Conservation (phyloP, 2,888 invertebrate species). For the Catocala sponsa region DNA sequence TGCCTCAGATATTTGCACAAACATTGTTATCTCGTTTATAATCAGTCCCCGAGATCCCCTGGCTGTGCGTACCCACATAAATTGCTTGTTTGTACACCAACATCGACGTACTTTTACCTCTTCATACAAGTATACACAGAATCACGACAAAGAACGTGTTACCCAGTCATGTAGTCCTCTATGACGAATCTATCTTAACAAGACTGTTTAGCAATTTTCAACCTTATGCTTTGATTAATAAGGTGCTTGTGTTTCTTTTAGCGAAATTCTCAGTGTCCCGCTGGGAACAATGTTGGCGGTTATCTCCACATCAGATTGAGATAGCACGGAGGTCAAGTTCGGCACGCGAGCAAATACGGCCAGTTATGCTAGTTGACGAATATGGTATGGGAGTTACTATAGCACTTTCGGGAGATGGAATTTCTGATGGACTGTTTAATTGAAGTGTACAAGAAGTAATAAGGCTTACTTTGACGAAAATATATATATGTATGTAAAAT, state of each 20-base stretch:
- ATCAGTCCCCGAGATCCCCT: constrained; percentile 25
- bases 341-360: constrained; percentile 75
- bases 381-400: constrained; percentile 61
- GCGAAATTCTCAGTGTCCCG: constrained; percentile 68
- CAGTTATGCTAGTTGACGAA: constrained; percentile 64
- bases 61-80: constrained; percentile 38
- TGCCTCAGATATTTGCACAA: constrained; percentile 18
- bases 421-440: constrained; percentile 39
- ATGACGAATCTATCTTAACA: constrained; percentile 75
- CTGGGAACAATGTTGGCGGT: constrained; percentile 81
- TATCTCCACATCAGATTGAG: constrained; percentile 82
- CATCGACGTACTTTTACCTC: constrained; percentile 43
- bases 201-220: constrained; percentile 43
- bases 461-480: neutral
- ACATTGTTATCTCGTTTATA: constrained; percentile 23
- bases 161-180: constrained; percentile 72
- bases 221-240: constrained; percentile 53
- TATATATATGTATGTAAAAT: neutral
- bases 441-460: constrained; percentile 23
- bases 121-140: constrained; percentile 64
- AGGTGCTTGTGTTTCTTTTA: constrained; percentile 45
- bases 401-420: constrained; percentile 44
- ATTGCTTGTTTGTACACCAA: constrained; percentile 39
- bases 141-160: constrained; percentile 79
- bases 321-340: constrained; percentile 80